These are phyloP conservation scores for Hymenochirus boettgeri DNA, from an alignment of 2,113 vertebrate genomes.

Conservation along the genomic window DNA sequence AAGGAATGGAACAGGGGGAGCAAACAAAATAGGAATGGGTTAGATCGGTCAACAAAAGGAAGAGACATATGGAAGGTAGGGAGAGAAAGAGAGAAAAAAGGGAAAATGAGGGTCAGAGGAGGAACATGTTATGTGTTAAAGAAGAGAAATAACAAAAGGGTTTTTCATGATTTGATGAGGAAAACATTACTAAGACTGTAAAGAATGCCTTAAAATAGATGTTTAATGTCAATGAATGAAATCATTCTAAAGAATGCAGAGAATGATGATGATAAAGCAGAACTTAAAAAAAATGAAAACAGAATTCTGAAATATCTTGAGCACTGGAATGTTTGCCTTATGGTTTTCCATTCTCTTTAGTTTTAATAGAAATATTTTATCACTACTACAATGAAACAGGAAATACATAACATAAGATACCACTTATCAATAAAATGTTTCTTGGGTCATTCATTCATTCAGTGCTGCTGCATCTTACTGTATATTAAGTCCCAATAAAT, in stretches of 20 bases:
- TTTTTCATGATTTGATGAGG: conserved; percentile 71
- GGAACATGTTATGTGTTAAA: conserved; percentile 83
- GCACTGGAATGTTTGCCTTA: conserved; percentile 49
- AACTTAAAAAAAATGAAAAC: conserved; percentile 52
- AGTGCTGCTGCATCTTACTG: no score
- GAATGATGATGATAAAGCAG: conserved; percentile 57
- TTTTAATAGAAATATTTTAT: no score
- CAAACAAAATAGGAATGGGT: conserved; percentile 55
- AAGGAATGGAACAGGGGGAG: conserved; percentile 49
- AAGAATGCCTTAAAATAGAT: conserved; percentile 50
- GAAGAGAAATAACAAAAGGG: conserved; percentile 77
- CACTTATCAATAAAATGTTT: no score
- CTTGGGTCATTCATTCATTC: no score
- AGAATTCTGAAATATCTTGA: conserved; percentile 58
- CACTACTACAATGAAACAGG: no score
- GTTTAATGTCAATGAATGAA: conserved; percentile 52
- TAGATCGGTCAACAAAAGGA: conserved; percentile 52
- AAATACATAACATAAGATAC: no score
- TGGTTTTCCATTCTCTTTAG: conserved; percentile 14
- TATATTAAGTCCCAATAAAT: no score
- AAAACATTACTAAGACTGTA: conserved; percentile 63
- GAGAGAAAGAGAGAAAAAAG: conserved; percentile 67
- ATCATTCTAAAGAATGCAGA: conserved; percentile 60
- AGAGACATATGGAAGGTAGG: conserved; percentile 51
- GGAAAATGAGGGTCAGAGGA: conserved; percentile 75